Evolutionary conservation across 2,113 vertebrate genomes (phyloP).

Genomic region (Phaetusa simplex): DNA sequence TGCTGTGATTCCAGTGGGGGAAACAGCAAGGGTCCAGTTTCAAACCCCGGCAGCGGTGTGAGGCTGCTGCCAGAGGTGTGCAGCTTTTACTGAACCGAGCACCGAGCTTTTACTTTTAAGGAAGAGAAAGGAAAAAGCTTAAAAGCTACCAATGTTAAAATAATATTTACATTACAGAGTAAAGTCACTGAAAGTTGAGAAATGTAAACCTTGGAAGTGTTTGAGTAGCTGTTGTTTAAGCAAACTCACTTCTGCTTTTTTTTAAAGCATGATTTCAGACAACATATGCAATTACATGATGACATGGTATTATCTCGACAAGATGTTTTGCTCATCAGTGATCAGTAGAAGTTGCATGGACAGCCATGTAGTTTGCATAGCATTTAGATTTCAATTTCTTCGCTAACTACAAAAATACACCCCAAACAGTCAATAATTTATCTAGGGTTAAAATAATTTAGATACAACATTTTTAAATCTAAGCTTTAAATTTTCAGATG

Average conservation of each 20-base stretch:
- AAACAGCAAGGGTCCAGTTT: neutral
- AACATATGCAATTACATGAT: neutral
- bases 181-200: conserved; percentile 23
- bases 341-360: neutral
- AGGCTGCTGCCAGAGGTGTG: neutral
- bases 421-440: neutral
- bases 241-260: neutral
- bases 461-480: neutral
- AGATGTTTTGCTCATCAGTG: neutral
- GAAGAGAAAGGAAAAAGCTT: conserved; percentile 11
- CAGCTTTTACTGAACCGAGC: neutral
- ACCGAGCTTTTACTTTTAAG: neutral
- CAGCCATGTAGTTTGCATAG: neutral
- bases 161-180: conserved; percentile 40
- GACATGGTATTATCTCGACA: neutral
- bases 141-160: neutral
- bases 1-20: neutral
- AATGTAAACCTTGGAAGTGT: conserved; percentile 48
- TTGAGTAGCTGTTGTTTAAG: conserved; percentile 57
- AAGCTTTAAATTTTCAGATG: neutral
- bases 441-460: neutral
- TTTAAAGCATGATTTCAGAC: neutral
- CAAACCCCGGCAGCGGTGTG: rapidly evolving
- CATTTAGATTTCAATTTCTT: neutral
- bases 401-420: neutral